Base-by-base conservation (phyloP, 2,797 vertebrate species). In the Rhinophrynus dorsalis region DNA sequence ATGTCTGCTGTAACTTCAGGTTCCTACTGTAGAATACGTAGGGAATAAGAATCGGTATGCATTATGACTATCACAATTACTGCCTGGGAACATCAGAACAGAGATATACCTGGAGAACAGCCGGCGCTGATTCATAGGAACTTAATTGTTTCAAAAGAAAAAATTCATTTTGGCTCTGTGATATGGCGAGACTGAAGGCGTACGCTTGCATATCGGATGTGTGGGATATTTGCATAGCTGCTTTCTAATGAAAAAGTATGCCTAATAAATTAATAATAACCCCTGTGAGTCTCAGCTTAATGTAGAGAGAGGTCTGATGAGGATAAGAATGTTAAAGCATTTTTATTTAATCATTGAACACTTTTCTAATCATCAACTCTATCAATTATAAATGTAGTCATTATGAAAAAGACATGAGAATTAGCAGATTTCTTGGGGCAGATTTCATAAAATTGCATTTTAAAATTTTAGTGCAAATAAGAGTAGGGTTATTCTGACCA, bases 71-170 rank as follows among this genome's bases (percentile, higher is more conserved):
- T 15, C 26, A 2, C 48, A 7, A 24, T 51, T 55, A 55, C 33
- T 55, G 15, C 51, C 15, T 2, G 51, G n/a, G 5, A 21, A 57
- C 32, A 32, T 54, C 32, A 32, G 27, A 32, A 27, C 51, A n/a
- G 2, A 8, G 27, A 33, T 6, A 18, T 51, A 58, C 35, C 55
- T 42, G 33, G 55, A 35, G 54, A 38, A 58, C 10, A 6, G 13
- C 21, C 3, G 35, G 17, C 26, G 15, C 21, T 40, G 55, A 58
- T 58, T 40, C 26, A 58, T 42, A 40, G 3, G 35, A 58, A 24
- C 40, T 24, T 58, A 40, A 58, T 58, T 58, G 35, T 58, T 40
- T 58, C 35, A 58, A 13, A n/a, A 56, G 33, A 23, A 56, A 37
- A 37, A 40, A 40, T 26, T 58, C 21, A 58, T 58, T 58, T 26